These are phyloP conservation scores for Aelia acuminata DNA, from an alignment of 2,888 invertebrate species.

Conservation along the genomic window DNA sequence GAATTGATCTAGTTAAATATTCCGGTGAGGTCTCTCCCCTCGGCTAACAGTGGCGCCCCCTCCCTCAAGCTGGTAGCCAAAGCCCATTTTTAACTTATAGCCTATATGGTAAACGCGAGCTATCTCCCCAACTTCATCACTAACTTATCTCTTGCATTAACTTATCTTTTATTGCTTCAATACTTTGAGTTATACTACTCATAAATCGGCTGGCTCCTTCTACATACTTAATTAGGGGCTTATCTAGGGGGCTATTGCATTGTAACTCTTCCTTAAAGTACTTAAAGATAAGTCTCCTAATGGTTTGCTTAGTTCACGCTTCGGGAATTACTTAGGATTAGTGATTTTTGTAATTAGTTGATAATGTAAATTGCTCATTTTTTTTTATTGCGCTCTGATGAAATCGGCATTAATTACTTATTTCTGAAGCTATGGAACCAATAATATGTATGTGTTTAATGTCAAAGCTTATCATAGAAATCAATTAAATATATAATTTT, in stretches of 20 bases:
- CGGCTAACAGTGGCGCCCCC: neutral
- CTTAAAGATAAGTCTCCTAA: constrained; percentile 2
- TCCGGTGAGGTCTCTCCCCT: neutral
- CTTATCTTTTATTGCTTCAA: constrained; percentile 35
- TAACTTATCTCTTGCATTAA: constrained; percentile 14
- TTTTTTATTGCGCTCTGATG: no score
- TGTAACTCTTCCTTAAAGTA: constrained; percentile 13
- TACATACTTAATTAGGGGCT: constrained; percentile 13
- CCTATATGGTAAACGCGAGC: constrained; percentile 11
- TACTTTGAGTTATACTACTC: neutral
- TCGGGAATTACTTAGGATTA: neutral
- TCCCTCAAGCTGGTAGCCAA: no score
- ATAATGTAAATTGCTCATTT: neutral
- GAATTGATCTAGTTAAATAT: constrained; percentile 7
- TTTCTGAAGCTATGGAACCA: no score
- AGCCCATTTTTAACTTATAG: constrained; percentile 12
- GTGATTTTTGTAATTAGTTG: neutral
- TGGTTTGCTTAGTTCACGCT: neutral
- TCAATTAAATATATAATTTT: no score
- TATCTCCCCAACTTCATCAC: neutral
- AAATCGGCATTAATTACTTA: no score
- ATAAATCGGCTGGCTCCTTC: neutral
- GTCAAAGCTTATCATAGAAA: no score
- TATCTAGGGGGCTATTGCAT: neutral
- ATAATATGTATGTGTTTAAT: no score